phyloP scores from a whole-genome alignment of 92 coral and sea anemone species.

The Pocillopora meandrina region DNA sequence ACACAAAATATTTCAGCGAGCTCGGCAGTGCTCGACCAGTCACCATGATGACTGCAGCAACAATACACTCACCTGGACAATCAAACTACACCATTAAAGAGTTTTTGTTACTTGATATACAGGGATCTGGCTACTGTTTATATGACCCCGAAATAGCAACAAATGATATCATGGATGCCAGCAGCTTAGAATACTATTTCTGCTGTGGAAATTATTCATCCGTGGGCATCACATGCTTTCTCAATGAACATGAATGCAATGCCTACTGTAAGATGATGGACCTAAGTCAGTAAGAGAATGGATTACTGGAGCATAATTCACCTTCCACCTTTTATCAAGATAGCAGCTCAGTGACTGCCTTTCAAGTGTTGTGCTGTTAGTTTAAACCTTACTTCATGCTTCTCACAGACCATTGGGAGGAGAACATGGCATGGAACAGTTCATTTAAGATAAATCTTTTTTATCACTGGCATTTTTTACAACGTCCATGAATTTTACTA shows the following conservation, averaged over 20 bases:
- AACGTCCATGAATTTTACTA: neutral
- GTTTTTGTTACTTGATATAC: constrained; percentile 64
- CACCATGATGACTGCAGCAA: no score
- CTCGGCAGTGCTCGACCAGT: no score
- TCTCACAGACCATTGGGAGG: constrained; percentile 1
- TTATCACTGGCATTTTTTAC: neutral
- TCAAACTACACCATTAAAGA: no score
- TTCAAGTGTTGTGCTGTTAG: neutral
- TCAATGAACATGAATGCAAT: constrained; percentile 59
- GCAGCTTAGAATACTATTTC: constrained; percentile 51
- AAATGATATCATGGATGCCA: constrained; percentile 49
- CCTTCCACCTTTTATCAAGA: constrained; percentile 18
- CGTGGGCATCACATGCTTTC: constrained; percentile 50
- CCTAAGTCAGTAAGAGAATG: constrained; percentile 24
- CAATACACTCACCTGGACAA: no score
- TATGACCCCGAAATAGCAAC: constrained; percentile 77
- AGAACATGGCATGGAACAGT: constrained; percentile 1
- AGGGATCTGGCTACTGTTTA: constrained; percentile 51
- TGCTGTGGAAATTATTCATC: constrained; percentile 57
- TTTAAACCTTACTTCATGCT: neutral
- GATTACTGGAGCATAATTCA: neutral
- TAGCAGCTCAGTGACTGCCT: constrained; percentile 18
- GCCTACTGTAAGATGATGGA: constrained; percentile 55
- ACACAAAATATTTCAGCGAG: no score
- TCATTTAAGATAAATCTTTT: neutral